phyloP scores from a whole-genome alignment of 1,140 invertebrate genomes.

The Drosophila serrata region DNA sequence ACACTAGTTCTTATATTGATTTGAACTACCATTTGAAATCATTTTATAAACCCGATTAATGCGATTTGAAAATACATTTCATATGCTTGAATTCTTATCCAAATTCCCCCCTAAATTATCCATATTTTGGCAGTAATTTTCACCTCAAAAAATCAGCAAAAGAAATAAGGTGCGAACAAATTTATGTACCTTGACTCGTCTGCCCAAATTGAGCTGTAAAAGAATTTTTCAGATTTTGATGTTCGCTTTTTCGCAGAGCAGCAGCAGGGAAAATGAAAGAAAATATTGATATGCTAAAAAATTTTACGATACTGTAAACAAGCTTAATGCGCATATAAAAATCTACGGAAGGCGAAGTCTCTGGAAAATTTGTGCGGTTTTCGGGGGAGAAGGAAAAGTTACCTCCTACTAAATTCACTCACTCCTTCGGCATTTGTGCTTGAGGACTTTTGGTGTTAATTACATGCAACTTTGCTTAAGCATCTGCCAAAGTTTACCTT shows the following conservation, averaged over 20 bases:
- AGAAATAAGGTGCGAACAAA: constrained; percentile 3
- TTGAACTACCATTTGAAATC: background rate
- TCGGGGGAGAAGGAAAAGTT: constrained; percentile 12
- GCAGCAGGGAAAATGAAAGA: constrained; percentile 26
- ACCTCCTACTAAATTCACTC: background rate
- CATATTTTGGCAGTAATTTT: background rate
- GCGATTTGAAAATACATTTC: background rate
- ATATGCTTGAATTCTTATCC: background rate
- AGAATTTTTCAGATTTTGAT: constrained; percentile 59
- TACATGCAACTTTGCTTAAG: constrained; percentile 76
- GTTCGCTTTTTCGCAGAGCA: constrained; percentile 47
- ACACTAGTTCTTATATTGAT: too few species aligned
- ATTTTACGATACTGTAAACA: constrained; percentile 83
- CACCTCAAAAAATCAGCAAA: background rate
- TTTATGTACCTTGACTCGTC: constrained; percentile 18
- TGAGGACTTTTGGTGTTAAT: constrained; percentile 74
- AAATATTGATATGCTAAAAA: constrained; percentile 60
- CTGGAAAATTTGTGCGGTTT: constrained; percentile 35
- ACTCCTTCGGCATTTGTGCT: constrained; percentile 41
- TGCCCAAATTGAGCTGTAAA: constrained; percentile 76
- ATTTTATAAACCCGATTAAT: background rate
- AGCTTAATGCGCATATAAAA: constrained; percentile 73
- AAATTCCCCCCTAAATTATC: background rate
- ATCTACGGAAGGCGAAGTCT: background rate
- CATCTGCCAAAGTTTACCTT: constrained; percentile 62